Evolutionary conservation across 2,888 invertebrate species (phyloP).

Genomic region (Leptothorax acervorum): DNA sequence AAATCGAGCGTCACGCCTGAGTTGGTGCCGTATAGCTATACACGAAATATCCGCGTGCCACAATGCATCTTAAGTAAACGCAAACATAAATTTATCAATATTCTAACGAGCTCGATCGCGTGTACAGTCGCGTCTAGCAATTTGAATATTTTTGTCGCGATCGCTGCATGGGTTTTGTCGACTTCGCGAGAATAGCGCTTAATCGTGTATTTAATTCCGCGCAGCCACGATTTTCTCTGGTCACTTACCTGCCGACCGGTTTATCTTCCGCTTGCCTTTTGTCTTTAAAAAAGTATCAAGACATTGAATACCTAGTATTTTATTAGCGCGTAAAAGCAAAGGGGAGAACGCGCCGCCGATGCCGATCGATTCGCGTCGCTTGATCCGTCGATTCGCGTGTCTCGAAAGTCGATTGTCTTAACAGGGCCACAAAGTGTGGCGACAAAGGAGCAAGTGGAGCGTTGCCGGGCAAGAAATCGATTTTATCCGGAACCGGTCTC

Average conservation of each 20-base stretch:
- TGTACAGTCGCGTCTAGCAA: not conserved
- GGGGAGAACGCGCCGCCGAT: constrained; percentile 41
- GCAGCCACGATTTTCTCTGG: constrained; percentile 41
- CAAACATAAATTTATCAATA: constrained; percentile 24
- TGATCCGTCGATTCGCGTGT: constrained; percentile 37
- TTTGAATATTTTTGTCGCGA: not conserved
- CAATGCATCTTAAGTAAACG: not conserved
- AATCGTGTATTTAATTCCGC: constrained; percentile 31
- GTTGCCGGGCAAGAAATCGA: constrained; percentile 57
- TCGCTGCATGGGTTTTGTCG: not conserved
- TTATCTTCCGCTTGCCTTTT: constrained; percentile 30
- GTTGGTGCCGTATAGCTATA: not conserved
- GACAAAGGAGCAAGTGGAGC: constrained; percentile 55
- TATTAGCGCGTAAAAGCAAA: constrained; percentile 40
- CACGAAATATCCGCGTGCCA: constrained; percentile 14
- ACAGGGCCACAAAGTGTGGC: constrained; percentile 54
- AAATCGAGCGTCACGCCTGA: constrained; percentile 50
- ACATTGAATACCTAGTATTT: constrained; percentile 44
- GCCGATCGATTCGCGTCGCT: constrained; percentile 58
- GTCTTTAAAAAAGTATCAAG: not conserved
- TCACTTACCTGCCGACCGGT: constrained; percentile 52
- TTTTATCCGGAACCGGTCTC: constrained; percentile 55
- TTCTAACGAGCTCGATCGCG: constrained; percentile 13
- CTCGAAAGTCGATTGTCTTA: constrained; percentile 55
- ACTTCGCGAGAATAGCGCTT: constrained; percentile 14